phyloP scores from a whole-genome alignment of 2,797 vertebrate species.

The Sebastes nivosus region DNA sequence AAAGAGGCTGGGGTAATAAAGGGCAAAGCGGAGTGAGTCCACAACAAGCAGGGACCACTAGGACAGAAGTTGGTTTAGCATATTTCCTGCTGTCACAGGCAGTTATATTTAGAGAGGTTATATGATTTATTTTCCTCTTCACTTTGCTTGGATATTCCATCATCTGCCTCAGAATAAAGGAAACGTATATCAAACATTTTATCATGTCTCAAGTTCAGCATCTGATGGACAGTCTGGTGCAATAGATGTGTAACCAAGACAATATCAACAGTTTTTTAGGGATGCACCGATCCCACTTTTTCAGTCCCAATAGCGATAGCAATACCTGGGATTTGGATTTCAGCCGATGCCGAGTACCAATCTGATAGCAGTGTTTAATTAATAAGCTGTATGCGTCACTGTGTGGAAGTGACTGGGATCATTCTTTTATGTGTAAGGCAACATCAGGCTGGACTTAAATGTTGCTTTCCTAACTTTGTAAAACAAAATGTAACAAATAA shows the following conservation, averaged over 20 bases:
- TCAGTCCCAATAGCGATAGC: too few species aligned
- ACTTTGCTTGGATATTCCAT: not conserved
- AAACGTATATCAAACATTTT: not conserved
- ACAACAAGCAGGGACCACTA: constrained; percentile 2
- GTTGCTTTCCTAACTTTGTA: too few species aligned
- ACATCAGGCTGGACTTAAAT: too few species aligned
- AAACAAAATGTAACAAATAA: too few species aligned
- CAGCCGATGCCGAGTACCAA: too few species aligned
- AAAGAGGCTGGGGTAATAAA: constrained; percentile 49
- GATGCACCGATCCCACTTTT: too few species aligned
- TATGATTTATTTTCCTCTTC: not conserved
- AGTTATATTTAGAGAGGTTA: not conserved
- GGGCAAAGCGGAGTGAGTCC: constrained; percentile 44
- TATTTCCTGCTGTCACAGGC: not conserved
- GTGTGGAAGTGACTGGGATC: too few species aligned
- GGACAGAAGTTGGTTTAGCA: constrained; percentile 21
- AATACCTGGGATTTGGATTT: too few species aligned
- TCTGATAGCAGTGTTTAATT: too few species aligned
- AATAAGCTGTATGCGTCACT: too few species aligned
- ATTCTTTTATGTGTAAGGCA: too few species aligned
- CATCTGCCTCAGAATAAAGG: not conserved
- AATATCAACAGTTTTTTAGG: not conserved
- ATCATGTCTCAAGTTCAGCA: not conserved
- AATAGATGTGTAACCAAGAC: not conserved
- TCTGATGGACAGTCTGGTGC: not conserved